Evolutionary conservation across 2,888 invertebrate genomes (phyloP).

Genomic region (Megamerina dolium): DNA sequence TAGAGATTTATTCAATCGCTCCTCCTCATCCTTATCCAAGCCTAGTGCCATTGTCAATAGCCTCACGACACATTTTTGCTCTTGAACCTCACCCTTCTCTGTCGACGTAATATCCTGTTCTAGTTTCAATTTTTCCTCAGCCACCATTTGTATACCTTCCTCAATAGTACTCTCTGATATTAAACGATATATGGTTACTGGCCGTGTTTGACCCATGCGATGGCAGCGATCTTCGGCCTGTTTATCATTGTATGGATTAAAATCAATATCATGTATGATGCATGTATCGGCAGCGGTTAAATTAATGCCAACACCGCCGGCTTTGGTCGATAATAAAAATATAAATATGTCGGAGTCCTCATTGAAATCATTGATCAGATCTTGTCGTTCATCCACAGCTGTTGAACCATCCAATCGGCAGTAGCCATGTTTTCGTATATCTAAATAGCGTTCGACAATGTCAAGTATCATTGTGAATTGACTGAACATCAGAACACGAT

Average conservation of each 20-base stretch:
- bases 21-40: conserved; percentile 48
- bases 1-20: conserved; percentile 33
- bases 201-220: conserved; percentile 70
- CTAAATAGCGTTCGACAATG: conserved; percentile 81
- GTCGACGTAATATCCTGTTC: conserved; percentile 71
- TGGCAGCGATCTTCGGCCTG: conserved; percentile 91
- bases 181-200: conserved; percentile 80
- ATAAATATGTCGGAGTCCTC: conserved; percentile 72
- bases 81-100: conserved; percentile 57
- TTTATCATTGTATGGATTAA: conserved; percentile 97
- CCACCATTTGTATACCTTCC: conserved; percentile 85
- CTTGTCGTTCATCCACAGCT: conserved; percentile 78
- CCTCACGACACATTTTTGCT: conserved; percentile 73
- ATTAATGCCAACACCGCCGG: conserved; percentile 95
- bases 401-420: conserved; percentile 86
- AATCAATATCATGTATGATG: conserved; percentile 94
- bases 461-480: conserved; percentile 96
- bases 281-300: conserved; percentile 92
- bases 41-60: conserved; percentile 74
- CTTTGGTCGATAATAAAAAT: conserved; percentile 86
- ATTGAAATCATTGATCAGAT: conserved; percentile 85
- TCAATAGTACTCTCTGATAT: conserved; percentile 84
- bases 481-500: conserved; percentile 87
- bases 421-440: conserved; percentile 65
- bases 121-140: conserved; percentile 83